A percentile compares a stretch with the other conserved stretches of the same genome.
phyloP scores from a whole-genome alignment of 2,888 invertebrate genomes.

The Perdita meconis region DNA sequence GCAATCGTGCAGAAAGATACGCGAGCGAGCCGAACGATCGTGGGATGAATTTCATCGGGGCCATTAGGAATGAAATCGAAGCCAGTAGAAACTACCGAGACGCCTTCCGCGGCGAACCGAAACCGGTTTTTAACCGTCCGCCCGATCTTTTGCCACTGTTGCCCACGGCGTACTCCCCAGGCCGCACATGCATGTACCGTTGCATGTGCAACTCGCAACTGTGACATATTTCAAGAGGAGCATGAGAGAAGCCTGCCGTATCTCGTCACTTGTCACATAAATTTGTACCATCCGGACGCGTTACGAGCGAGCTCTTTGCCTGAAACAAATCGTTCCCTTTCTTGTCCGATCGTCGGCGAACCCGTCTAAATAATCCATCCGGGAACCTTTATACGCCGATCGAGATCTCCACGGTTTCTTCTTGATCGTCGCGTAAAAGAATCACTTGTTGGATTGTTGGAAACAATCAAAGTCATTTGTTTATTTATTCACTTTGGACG shows the following conservation, averaged over 20 bases:
- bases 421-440: too few species aligned
- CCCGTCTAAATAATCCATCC: slow-evolving; percentile 11
- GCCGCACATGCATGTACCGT: slow-evolving; percentile 52
- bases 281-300: slow-evolving; percentile 51
- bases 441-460: not conserved
- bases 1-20: slow-evolving; percentile 40
- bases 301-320: slow-evolving; percentile 27
- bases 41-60: slow-evolving; percentile 75
- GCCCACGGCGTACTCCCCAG: slow-evolving; percentile 49
- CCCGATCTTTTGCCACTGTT: slow-evolving; percentile 62
- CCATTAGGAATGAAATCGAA: slow-evolving; percentile 77
- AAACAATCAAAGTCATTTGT: too few species aligned
- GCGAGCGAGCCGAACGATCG: slow-evolving; percentile 36
- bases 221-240: slow-evolving; percentile 60
- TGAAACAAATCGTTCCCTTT: slow-evolving; percentile 32
- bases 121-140: slow-evolving; percentile 76
- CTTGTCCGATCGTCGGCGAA: not conserved
- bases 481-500: too few species aligned
- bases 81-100: slow-evolving; percentile 74
- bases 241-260: slow-evolving; percentile 21
- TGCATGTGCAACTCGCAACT: slow-evolving; percentile 52
- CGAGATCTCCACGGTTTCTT: too few species aligned
- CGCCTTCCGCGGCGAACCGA: slow-evolving; percentile 68
- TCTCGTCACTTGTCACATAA: slow-evolving; percentile 55
- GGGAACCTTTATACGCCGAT: not conserved